A percentile compares a stretch with the other conserved stretches of the same genome.
Conservation (phyloP, 2,113 vertebrate species). For the Willisornis vidua region DNA sequence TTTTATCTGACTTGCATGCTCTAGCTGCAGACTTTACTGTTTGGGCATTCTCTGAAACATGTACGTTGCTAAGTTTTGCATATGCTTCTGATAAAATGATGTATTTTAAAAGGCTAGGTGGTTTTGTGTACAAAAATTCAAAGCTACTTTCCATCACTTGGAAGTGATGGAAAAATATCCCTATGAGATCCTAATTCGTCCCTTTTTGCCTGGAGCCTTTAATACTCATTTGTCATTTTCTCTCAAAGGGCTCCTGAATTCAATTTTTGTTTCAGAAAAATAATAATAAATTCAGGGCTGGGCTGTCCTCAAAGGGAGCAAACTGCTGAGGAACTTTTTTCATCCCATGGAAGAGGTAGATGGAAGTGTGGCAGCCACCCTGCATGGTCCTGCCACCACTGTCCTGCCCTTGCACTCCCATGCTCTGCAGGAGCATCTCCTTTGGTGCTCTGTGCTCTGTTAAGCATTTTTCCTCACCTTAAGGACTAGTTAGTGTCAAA, state of each 20-base stretch:
- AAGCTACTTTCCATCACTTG: neutral
- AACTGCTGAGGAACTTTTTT: neutral
- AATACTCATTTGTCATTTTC: neutral
- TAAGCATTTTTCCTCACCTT: neutral
- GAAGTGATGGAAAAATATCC: neutral
- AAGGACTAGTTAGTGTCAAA: neutral
- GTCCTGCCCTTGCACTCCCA: accelerated
- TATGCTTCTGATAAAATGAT: neutral
- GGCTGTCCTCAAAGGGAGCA: neutral
- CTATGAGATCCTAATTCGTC: neutral
- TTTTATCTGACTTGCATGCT: neutral
- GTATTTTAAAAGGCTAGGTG: neutral
- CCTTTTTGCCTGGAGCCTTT: neutral
- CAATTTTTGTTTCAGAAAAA: neutral
- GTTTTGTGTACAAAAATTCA: neutral
- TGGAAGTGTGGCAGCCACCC: neutral
- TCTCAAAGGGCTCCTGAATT: neutral
- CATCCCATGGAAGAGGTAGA: neutral
- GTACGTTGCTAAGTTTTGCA: neutral
- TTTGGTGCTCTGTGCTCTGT: neutral
- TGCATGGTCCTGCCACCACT: accelerated
- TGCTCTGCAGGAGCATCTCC: accelerated
- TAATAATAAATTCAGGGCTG: neutral
- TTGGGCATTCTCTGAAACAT: neutral
- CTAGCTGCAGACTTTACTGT: neutral